Conservation (phyloP, 2,797 vertebrate species). For the Protosalanx chinensis region DNA sequence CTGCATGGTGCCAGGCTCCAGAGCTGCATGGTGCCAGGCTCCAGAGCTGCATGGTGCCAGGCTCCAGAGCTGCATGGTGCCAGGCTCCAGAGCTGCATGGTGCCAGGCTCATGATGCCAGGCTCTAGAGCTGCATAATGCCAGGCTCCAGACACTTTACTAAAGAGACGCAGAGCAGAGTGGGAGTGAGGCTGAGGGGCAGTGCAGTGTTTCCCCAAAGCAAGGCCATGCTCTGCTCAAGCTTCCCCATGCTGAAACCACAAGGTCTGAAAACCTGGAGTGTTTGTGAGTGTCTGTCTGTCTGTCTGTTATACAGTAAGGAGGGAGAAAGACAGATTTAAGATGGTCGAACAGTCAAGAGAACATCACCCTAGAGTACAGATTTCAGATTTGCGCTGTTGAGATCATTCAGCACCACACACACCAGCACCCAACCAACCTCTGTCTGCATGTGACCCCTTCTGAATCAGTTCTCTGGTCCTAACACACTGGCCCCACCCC, state of each 20-base stretch:
- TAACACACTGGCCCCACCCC: not conserved
- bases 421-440: not conserved
- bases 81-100: constrained; percentile 41
- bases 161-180: constrained; percentile 50
- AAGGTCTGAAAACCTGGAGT: constrained; percentile 49
- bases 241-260: constrained; percentile 77
- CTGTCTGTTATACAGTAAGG: constrained; percentile 35
- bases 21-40: constrained; percentile 11
- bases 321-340: constrained; percentile 44
- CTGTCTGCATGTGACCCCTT: not conserved
- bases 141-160: constrained; percentile 59
- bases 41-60: constrained; percentile 57
- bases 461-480: not conserved
- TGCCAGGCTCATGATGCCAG: constrained; percentile 65
- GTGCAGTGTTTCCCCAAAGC: constrained; percentile 72
- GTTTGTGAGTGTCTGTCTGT: constrained; percentile 29
- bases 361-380: constrained; percentile 23
- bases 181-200: constrained; percentile 46
- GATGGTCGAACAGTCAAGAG: constrained; percentile 39
- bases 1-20: constrained; percentile 61
- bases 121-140: constrained; percentile 54
- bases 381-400: not conserved
- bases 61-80: constrained; percentile 39
- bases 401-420: not conserved
- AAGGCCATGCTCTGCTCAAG: constrained; percentile 79